Evolutionary conservation across 2,797 vertebrate genomes (phyloP).

Genomic region (Lepilemur septentrionalis): DNA sequence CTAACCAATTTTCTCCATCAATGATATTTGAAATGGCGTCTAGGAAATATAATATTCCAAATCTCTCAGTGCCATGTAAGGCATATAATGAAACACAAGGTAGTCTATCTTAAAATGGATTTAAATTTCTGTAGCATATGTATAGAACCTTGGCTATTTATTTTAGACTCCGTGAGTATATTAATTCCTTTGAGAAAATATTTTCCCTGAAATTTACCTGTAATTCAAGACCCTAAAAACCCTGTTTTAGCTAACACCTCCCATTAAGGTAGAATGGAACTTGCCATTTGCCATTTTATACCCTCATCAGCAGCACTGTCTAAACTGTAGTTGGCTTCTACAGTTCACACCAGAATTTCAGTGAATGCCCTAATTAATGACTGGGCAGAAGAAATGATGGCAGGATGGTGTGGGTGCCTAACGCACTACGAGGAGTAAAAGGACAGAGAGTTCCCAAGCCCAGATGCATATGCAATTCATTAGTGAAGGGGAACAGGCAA

Average conservation of each 20-base stretch:
- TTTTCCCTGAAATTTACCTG: constrained; percentile 16
- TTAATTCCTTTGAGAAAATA: not conserved
- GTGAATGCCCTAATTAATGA: not conserved
- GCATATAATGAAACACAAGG: not conserved
- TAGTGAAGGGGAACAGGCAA: not conserved
- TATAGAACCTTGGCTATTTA: not conserved
- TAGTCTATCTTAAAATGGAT: not conserved
- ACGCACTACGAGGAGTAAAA: not conserved
- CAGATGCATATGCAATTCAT: not conserved
- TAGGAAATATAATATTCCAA: not conserved
- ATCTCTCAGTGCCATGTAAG: not conserved
- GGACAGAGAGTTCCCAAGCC: not conserved
- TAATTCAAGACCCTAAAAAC: not conserved
- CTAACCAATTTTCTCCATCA: not conserved
- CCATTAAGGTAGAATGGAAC: not conserved
- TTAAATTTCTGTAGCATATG: not conserved
- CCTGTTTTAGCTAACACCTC: not conserved
- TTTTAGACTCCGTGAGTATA: not conserved
- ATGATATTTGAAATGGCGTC: not conserved
- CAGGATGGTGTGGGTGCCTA: not conserved
- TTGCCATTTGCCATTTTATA: not conserved
- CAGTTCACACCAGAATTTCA: not conserved
- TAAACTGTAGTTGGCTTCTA: not conserved
- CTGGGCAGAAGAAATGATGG: not conserved
- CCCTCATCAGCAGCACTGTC: not conserved